phyloP scores from a whole-genome alignment of 2,113 vertebrate genomes.

The Xiphorhynchus elegans region DNA sequence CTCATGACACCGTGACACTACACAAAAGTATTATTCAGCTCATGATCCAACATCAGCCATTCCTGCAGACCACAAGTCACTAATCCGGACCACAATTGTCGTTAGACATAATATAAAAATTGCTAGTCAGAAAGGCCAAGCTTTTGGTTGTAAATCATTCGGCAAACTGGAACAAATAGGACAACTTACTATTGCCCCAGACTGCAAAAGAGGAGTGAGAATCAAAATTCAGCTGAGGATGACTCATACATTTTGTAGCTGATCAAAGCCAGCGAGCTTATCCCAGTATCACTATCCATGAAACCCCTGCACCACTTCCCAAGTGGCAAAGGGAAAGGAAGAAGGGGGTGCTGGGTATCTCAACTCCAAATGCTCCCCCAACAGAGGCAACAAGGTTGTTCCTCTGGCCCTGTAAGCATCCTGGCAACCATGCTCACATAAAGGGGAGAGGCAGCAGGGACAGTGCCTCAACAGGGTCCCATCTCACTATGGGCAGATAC shows the following conservation, averaged over 20 bases:
- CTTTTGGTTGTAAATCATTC: not conserved
- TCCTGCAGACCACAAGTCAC: slow-evolving; percentile 26
- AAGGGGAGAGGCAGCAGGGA: not conserved
- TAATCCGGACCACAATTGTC: not conserved
- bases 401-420: not conserved
- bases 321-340: fast-evolving
- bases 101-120: slow-evolving; percentile 18
- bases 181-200: not conserved
- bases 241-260: not conserved
- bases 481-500: fast-evolving
- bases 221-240: not conserved
- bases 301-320: not conserved
- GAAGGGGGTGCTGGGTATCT: not conserved
- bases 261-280: not conserved
- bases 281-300: not conserved
- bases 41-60: not conserved
- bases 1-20: not conserved
- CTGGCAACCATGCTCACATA: fast-evolving
- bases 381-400: fast-evolving
- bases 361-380: not conserved
- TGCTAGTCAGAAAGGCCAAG: not conserved
- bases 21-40: not conserved
- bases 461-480: fast-evolving
- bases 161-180: not conserved
- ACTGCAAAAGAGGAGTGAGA: not conserved